Percentiles rank a stretch among this genome's conserved stretches.
Conservation (phyloP, 2,797 vertebrate species). For the Danio tinwini region DNA sequence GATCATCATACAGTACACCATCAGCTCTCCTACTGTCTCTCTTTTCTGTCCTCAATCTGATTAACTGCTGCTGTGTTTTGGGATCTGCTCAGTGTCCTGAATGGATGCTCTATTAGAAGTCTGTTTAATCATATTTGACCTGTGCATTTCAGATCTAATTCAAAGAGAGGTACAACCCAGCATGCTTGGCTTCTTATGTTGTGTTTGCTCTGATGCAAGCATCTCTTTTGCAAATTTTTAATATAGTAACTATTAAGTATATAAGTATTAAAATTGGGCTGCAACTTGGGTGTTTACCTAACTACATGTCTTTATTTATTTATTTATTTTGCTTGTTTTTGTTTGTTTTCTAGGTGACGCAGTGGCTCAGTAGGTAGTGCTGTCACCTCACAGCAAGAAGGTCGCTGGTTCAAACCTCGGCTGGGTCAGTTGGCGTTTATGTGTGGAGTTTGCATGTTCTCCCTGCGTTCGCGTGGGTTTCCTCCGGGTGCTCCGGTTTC, state of each 20-base stretch:
- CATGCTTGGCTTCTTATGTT: neutral
- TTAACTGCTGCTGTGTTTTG: neutral
- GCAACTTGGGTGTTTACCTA: neutral
- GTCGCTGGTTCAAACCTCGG: too few relatives aligned
- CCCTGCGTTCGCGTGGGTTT: too few relatives aligned
- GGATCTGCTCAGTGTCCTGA: constrained; percentile 24
- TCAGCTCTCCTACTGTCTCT: neutral
- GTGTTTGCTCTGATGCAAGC: neutral
- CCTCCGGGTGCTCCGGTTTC: too few relatives aligned
- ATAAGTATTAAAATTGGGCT: neutral
- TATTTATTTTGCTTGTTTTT: too few relatives aligned
- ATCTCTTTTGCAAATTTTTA: neutral
- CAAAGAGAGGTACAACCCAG: neutral
- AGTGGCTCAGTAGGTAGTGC: too few relatives aligned
- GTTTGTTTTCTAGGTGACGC: too few relatives aligned
- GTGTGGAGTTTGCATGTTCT: too few relatives aligned
- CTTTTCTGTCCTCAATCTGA: constrained; percentile 7
- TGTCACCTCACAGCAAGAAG: too few relatives aligned
- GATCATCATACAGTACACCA: too few relatives aligned
- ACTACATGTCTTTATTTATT: too few relatives aligned
- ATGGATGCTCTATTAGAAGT: constrained; percentile 3
- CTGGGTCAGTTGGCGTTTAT: too few relatives aligned
- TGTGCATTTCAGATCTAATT: neutral
- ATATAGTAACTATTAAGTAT: neutral
- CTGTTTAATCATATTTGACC: constrained; percentile 25